These are phyloP conservation scores for Chloroceryle amazona DNA, from an alignment of 2,797 vertebrate genomes.

Conservation along the genomic window DNA sequence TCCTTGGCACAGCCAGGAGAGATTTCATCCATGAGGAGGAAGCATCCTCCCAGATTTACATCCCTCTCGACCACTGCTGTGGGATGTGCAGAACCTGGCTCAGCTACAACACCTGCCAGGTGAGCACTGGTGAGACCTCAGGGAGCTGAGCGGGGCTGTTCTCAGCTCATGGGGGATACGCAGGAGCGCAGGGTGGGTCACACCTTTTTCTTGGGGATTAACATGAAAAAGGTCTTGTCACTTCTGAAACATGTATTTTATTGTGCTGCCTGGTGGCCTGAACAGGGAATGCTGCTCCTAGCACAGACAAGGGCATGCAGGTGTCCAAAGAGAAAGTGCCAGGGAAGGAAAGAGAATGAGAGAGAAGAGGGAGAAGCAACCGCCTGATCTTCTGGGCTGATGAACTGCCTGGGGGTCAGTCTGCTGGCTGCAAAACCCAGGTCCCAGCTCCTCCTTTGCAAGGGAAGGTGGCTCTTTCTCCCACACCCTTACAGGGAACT, in stretches of 20 bases:
- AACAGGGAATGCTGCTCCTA: accelerated
- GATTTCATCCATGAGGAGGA: accelerated
- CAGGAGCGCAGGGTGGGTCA: accelerated
- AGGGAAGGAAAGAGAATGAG: not conserved
- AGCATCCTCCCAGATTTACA: not conserved
- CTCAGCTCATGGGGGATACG: accelerated
- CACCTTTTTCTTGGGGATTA: too few species aligned
- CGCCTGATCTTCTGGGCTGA: not conserved
- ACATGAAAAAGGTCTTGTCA: accelerated
- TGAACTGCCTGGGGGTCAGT: accelerated
- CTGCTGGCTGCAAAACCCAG: not conserved
- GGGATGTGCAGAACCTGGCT: accelerated
- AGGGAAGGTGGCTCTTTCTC: too few species aligned
- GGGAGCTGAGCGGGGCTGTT: accelerated
- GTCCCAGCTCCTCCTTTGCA: not conserved
- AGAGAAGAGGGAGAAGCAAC: not conserved
- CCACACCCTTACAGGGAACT: accelerated
- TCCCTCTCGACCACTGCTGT: accelerated
- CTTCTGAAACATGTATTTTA: accelerated
- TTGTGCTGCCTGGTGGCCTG: accelerated
- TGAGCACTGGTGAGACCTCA: accelerated
- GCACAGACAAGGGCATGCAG: accelerated
- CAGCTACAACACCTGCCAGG: accelerated
- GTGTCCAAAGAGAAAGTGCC: too few species aligned
- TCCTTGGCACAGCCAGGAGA: not conserved